phyloP scores from a whole-genome alignment of 2,797 vertebrate genomes.

The Spheniscus humboldti region DNA sequence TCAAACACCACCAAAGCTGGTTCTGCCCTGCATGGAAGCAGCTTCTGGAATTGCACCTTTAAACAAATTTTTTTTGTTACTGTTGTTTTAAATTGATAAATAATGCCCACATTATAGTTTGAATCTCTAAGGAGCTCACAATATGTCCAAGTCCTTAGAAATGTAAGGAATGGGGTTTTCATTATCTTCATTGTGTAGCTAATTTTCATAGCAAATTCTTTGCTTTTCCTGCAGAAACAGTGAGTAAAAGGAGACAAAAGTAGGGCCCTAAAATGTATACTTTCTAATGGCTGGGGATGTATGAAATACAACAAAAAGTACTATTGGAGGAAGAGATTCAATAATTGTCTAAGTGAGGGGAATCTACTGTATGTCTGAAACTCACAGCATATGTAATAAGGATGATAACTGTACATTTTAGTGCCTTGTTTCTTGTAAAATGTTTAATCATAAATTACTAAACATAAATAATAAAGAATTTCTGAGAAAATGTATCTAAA shows the following conservation, averaged over 20 bases:
- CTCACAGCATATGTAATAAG: neutral
- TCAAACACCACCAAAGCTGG: neutral
- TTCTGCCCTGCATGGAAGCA: neutral
- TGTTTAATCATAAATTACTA: constrained; percentile 50
- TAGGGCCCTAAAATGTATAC: neutral
- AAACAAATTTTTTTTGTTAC: neutral
- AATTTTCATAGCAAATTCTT: neutral
- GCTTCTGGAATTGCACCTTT: neutral
- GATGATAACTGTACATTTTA: constrained; percentile 50
- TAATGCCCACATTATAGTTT: neutral
- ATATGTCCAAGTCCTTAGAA: neutral
- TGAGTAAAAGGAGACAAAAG: neutral
- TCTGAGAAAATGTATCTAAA: constrained; percentile 45
- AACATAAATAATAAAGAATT: constrained; percentile 34
- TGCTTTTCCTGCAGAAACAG: neutral
- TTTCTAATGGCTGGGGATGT: neutral
- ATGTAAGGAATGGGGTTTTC: neutral
- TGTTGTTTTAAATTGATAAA: neutral
- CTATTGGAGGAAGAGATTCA: neutral
- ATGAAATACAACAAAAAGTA: neutral
- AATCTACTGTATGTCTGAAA: neutral
- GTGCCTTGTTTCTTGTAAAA: constrained; percentile 65
- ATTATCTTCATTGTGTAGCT: neutral
- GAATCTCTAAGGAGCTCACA: neutral
- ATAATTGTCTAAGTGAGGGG: neutral